Conservation (phyloP, 2,888 invertebrate species). For the Eilema caniola region DNA sequence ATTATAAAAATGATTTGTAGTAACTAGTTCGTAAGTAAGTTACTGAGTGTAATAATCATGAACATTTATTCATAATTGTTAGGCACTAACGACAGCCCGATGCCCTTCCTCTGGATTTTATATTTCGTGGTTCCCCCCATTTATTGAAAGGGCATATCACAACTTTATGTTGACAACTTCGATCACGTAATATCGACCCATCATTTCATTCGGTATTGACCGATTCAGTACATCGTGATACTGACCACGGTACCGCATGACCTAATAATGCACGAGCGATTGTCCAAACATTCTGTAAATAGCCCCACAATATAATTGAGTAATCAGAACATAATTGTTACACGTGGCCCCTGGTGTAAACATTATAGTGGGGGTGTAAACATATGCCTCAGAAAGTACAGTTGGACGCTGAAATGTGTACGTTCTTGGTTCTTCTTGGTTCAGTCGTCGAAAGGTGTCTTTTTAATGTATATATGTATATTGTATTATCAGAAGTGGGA, state of each 20-base stretch:
- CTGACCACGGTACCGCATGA: conserved; percentile 49
- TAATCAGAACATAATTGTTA: conserved; percentile 72
- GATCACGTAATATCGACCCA: not conserved
- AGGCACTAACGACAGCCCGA: too few relatives aligned
- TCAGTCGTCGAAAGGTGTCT: too few relatives aligned
- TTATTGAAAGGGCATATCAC: not conserved
- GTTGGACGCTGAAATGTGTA: conserved; percentile 26
- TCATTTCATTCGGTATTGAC: conserved; percentile 23
- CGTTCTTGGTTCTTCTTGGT: too few relatives aligned
- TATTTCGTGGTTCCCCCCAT: too few relatives aligned
- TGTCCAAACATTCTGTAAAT: conserved; percentile 72
- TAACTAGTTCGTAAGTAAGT: too few relatives aligned
- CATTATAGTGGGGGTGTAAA: conserved; percentile 54
- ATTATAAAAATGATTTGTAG: too few relatives aligned
- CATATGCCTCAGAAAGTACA: conserved; percentile 42
- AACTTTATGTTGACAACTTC: not conserved
- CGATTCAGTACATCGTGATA: conserved; percentile 31
- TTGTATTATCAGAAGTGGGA: not conserved
- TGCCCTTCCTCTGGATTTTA: too few relatives aligned
- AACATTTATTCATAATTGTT: too few relatives aligned
- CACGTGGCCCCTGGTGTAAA: conserved; percentile 71
- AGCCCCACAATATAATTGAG: conserved; percentile 77
- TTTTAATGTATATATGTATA: too few relatives aligned
- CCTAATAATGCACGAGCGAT: conserved; percentile 56
- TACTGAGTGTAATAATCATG: too few relatives aligned